A percentile compares a stretch with the other conserved stretches of the same genome.
Conservation (phyloP, 2,113 vertebrate species). For the Ptilonorhynchus violaceus region DNA sequence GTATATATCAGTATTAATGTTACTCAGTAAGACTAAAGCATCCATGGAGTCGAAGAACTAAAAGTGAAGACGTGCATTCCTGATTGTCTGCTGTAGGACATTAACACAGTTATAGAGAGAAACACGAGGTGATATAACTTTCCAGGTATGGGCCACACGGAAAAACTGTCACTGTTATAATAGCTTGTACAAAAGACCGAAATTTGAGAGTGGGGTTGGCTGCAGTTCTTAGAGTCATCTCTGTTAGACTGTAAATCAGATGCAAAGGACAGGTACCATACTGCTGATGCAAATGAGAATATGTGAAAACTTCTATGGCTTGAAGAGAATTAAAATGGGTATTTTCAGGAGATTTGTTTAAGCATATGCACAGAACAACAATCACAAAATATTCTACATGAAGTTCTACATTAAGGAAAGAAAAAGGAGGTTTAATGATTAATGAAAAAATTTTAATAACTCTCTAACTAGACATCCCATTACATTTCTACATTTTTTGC, state of each 20-base stretch:
- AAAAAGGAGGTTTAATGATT: neutral
- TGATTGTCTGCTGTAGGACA: neutral
- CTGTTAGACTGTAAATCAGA: neutral
- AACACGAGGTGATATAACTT: neutral
- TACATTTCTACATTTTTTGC: neutral
- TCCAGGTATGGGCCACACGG: neutral
- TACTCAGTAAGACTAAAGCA: neutral
- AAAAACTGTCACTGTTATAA: neutral
- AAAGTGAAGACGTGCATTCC: rapidly evolving
- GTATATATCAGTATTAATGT: neutral
- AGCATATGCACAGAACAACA: neutral
- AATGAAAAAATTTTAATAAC: neutral
- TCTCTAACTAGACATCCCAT: neutral
- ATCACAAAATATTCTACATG: neutral
- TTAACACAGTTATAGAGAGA: neutral
- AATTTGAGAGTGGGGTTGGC: neutral
- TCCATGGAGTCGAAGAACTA: neutral
- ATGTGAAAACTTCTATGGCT: neutral
- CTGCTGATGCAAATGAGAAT: neutral
- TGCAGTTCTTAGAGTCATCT: neutral
- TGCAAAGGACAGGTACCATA: neutral
- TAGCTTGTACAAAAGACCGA: neutral
- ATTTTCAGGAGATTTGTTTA: neutral
- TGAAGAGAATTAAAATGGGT: neutral
- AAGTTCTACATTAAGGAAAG: neutral